phyloP scores from a whole-genome alignment of 2,797 vertebrate species.

The Hypotaenidia philippensis region DNA sequence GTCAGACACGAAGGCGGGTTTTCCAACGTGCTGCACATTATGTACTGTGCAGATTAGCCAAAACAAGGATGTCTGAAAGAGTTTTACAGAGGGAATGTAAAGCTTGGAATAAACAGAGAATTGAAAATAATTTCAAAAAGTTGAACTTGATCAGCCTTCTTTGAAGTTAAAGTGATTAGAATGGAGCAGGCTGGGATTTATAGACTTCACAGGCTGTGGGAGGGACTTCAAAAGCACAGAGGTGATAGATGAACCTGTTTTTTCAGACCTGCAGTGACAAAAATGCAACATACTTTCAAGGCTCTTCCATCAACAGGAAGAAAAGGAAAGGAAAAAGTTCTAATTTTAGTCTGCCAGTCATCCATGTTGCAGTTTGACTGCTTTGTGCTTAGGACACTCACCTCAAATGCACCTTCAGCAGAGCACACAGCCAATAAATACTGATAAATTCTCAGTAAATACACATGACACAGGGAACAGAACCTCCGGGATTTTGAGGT shows the following conservation, averaged over 20 bases:
- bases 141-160: neutral
- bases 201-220: neutral
- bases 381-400: neutral
- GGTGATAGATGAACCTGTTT: neutral
- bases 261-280: neutral
- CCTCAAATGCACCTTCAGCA: conserved; percentile 1
- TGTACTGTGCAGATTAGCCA: neutral
- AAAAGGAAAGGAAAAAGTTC: neutral
- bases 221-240: conserved; percentile 48
- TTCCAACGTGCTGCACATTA: neutral
- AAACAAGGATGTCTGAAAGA: neutral
- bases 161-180: conserved; percentile 38
- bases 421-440: neutral
- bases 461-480: neutral
- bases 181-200: neutral
- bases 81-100: neutral
- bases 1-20: neutral
- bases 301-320: neutral
- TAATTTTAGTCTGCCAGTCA: conserved; percentile 21
- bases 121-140: neutral
- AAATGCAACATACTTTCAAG: conserved; percentile 22
- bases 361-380: neutral
- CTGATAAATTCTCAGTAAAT: neutral
- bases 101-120: conserved; percentile 9
- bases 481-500: neutral